Conservation (phyloP, 23 tunicate genomes). For the Trididemnum clinides region DNA sequence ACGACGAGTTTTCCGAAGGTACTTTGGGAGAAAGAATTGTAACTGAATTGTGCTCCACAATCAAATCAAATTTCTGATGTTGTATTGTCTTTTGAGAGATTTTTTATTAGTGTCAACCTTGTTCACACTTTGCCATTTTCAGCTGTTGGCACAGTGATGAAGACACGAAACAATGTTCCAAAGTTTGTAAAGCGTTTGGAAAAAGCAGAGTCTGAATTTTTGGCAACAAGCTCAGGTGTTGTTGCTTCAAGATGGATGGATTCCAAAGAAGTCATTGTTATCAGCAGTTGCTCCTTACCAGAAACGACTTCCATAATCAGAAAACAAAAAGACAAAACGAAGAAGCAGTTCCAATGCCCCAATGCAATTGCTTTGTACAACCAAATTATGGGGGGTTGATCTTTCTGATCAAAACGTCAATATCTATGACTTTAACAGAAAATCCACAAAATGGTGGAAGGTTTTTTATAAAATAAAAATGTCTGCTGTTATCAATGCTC, state of each 20-base stretch:
- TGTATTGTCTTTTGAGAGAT: conserved; percentile 19
- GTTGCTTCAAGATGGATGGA: conserved; percentile 28
- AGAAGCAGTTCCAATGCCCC: conserved; percentile 28
- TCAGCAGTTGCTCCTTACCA: conserved; percentile 2
- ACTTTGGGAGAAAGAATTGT: conserved; percentile 18
- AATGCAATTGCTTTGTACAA: conserved; percentile 26
- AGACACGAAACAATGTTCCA: conserved; percentile 14
- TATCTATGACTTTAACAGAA: background rate
- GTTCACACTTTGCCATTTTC: conserved; percentile 23
- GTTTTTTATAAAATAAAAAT: conserved; percentile 16
- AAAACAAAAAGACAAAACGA: conserved; percentile 14
- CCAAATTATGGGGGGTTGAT: conserved; percentile 22
- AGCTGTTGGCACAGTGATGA: conserved; percentile 13
- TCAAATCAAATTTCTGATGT: conserved; percentile 28
- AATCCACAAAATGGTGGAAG: conserved; percentile 25
- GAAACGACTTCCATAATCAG: conserved; percentile 13
- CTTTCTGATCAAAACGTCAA: conserved; percentile 29
- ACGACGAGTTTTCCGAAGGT: conserved; percentile 7
- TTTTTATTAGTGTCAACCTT: conserved; percentile 20
- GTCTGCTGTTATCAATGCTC: conserved; percentile 25
- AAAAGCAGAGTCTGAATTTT: conserved; percentile 18
- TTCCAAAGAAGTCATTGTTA: conserved; percentile 25
- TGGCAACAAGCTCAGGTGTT: conserved; percentile 22
- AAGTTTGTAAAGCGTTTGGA: conserved; percentile 1
- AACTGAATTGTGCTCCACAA: conserved; percentile 3